Base-by-base conservation (phyloP, 2,888 invertebrate species). In the Eumerus sabulonum region DNA sequence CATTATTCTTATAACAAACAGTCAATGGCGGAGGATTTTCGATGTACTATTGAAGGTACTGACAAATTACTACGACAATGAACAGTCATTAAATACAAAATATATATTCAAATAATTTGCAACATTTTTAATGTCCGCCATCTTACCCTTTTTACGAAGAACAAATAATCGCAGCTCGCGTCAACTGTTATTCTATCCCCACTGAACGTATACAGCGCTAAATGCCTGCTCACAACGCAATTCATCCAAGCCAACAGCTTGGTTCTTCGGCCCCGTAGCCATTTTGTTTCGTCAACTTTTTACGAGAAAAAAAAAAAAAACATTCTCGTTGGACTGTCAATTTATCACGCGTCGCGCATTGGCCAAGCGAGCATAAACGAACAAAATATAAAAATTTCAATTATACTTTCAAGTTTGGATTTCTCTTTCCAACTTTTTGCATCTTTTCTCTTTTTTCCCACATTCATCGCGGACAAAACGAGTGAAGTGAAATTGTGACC, bases 211-310 rank as follows among this genome's bases (percentile, higher is more conserved):
- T 60, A 50, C 60, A 45, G 27, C 45, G 18, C 44, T 51, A 36
- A 47, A 47, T 11, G 16, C 53, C 18, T 17, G 45, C 9, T 51
- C 47, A 42, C 56, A 71, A 40, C 38, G 14, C 14, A 36, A 12
- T 48, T 17, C 54, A 12, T 14, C 50, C 63, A 73, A 68, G 73
- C 77, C 68, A 40, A 17, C 50, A 64, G 68, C 64, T 72, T 56
- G 56, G 50, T 57, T 27, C 27, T 27, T 27, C 27, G 27, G 27
- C 27, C 27, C 27, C 51, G 72, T 45, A 45, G 83, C 82, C 84
- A 84, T 85, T 85, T 82, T 82, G 83, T 83, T 85, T 85, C 84
- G 83, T 82, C 68, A 7, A 72, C 17, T 68, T 56, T 63, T 56
- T 57, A 1, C 27, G 27, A 27, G 7, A 27, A 27, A 27, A 27